Conservation (phyloP, 2,113 vertebrate genomes). For the Limnothrissa miodon region DNA sequence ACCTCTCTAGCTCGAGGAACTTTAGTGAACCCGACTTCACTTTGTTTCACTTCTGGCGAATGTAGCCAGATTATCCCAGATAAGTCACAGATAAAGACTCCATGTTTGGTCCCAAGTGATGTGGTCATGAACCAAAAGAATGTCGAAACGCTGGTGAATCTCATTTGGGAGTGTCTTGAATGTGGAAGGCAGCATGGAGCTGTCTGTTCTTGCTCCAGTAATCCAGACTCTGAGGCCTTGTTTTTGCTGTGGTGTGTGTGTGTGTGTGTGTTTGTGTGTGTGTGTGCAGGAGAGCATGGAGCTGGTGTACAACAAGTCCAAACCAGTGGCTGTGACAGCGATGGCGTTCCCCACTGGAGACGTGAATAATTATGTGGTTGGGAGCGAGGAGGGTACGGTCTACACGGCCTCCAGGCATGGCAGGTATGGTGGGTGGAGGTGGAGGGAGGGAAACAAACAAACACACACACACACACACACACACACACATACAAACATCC, state of each 20-base stretch:
- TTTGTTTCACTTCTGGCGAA: background rate
- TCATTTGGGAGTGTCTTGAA: background rate
- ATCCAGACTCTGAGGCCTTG: background rate
- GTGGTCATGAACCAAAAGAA: background rate
- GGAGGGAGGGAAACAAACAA: background rate
- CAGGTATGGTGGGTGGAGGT: slow-evolving; percentile 74
- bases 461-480: slow-evolving; percentile 21
- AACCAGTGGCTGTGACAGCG: slow-evolving; percentile 91
- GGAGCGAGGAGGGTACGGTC: slow-evolving; percentile 94
- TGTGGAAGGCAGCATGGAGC: background rate
- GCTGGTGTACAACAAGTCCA: slow-evolving; percentile 95
- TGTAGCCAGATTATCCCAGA: background rate
- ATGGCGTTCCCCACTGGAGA: slow-evolving; percentile 96
- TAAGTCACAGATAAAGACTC: background rate
- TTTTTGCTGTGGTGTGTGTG: background rate
- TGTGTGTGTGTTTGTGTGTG: slow-evolving; percentile 18
- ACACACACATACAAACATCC: background rate
- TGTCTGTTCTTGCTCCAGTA: slow-evolving; percentile 10
- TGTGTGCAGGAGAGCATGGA: slow-evolving; percentile 93
- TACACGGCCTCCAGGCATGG: slow-evolving; percentile 96
- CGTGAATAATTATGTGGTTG: slow-evolving; percentile 97
- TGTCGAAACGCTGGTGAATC: background rate
- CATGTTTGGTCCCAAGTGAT: background rate
- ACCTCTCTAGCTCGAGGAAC: background rate
- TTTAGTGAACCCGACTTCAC: background rate